A percentile compares a stretch with the other conserved stretches of the same genome.
These are phyloP conservation scores for Rhagologus leucostigma DNA, from an alignment of 2,113 vertebrate genomes.

Conservation along the genomic window DNA sequence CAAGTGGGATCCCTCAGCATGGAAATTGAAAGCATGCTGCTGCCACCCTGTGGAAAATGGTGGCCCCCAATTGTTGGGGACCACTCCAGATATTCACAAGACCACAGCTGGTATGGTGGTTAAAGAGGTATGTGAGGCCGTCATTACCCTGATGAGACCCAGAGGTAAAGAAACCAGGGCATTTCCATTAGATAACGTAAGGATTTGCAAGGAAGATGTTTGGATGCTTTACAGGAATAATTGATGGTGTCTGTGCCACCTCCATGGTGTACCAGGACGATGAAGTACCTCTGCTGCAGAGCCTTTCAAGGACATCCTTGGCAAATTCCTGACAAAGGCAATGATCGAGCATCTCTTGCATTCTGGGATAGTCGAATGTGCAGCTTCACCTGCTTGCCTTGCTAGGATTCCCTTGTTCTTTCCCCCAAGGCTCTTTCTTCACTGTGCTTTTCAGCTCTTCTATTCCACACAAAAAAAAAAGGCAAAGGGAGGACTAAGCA, in stretches of 20 bases:
- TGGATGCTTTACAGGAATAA: not conserved
- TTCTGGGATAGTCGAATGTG: fast-evolving
- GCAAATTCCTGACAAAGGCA: not conserved
- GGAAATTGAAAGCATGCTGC: not conserved
- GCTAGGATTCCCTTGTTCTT: not conserved
- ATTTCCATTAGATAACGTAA: not conserved
- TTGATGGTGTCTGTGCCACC: not conserved
- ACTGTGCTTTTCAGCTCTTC: not conserved
- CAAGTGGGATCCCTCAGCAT: not conserved
- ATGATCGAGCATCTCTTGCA: not conserved
- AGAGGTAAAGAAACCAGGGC: not conserved
- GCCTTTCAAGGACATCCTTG: not conserved
- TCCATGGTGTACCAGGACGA: not conserved
- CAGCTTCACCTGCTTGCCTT: not conserved
- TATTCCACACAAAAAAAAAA: not conserved
- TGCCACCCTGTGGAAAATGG: slow-evolving; percentile 48
- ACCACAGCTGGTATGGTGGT: not conserved
- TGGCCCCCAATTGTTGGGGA: not conserved
- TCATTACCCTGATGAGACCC: not conserved
- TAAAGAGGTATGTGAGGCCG: not conserved
- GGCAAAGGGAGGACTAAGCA: not conserved
- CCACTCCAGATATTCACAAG: not conserved
- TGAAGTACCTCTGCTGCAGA: not conserved
- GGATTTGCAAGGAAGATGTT: not conserved
- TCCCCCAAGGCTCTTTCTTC: not conserved